phyloP scores from a whole-genome alignment of 2,888 invertebrate species.

The Drosophila anomalata region DNA sequence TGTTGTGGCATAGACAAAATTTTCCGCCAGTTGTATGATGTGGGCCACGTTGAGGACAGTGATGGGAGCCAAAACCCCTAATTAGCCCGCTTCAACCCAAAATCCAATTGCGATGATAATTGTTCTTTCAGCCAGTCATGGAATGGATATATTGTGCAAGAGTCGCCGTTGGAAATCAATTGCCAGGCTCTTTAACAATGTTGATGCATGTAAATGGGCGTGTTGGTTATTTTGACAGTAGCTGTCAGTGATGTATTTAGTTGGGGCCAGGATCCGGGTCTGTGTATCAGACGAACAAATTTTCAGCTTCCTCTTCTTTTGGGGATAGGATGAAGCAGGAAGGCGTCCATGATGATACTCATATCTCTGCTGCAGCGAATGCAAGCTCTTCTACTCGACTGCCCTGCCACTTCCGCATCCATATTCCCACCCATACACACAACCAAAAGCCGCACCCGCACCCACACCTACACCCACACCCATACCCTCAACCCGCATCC shows the following conservation, averaged over 20 bases:
- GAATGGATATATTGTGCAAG: slow-evolving; percentile 21
- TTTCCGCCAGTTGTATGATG: slow-evolving; percentile 1
- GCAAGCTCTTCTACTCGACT: slow-evolving; percentile 72
- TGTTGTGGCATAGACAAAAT: slow-evolving; percentile 17
- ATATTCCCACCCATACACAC: slow-evolving; percentile 10
- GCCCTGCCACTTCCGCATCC: slow-evolving; percentile 41
- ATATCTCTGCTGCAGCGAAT: slow-evolving; percentile 64
- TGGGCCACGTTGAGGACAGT: not conserved
- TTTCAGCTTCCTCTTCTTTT: slow-evolving; percentile 34
- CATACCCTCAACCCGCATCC: slow-evolving; percentile 38
- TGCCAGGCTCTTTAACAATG: not conserved
- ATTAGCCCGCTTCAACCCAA: slow-evolving; percentile 38
- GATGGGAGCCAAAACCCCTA: slow-evolving; percentile 17
- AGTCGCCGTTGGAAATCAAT: slow-evolving; percentile 40
- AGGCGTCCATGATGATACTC: slow-evolving; percentile 64
- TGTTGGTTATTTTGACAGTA: slow-evolving; percentile 74
- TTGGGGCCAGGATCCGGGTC: slow-evolving; percentile 24
- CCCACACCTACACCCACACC: slow-evolving; percentile 45
- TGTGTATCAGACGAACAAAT: slow-evolving; percentile 64
- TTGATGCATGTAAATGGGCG: slow-evolving; percentile 10
- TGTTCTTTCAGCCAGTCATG: slow-evolving; percentile 18
- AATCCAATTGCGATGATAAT: slow-evolving; percentile 44
- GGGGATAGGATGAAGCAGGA: not conserved
- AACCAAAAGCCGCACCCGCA: slow-evolving; percentile 21
- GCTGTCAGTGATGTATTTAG: slow-evolving; percentile 75